Percentiles rank a stretch among this genome's conserved stretches.
phyloP scores from a whole-genome alignment of 1,140 invertebrate species.

The Bombyx mori region DNA sequence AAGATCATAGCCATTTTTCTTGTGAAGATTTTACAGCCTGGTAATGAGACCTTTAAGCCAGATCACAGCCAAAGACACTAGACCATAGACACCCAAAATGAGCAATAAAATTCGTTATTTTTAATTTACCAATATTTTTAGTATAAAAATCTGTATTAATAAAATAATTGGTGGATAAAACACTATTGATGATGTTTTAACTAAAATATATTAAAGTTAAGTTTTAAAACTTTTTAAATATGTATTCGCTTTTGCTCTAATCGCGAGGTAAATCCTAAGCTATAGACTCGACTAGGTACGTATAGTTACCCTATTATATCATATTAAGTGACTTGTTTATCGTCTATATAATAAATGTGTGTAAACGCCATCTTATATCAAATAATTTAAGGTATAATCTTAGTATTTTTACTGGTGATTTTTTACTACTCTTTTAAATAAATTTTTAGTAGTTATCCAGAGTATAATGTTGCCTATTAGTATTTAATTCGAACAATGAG shows the following conservation, averaged over 20 bases:
- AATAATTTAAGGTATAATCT: constrained; percentile 21
- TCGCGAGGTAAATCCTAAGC: not conserved
- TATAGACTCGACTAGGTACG: constrained; percentile 3
- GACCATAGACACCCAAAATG: too few relatives aligned
- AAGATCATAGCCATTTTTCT: too few relatives aligned
- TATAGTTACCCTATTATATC: constrained; percentile 11
- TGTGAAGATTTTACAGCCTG: too few relatives aligned
- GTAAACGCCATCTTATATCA: constrained; percentile 2
- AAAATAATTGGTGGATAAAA: too few relatives aligned
- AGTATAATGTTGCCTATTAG: not conserved
- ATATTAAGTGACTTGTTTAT: constrained; percentile 1
- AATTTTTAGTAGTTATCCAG: not conserved
- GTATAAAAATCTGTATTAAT: too few relatives aligned
- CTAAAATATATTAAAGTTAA: not conserved
- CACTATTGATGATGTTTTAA: not conserved
- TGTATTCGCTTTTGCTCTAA: not conserved
- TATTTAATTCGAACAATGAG: too few relatives aligned
- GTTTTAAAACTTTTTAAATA: too few relatives aligned
- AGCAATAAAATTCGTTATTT: too few relatives aligned
- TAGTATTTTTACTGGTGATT: constrained; percentile 40
- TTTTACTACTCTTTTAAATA: constrained; percentile 3
- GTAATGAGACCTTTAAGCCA: too few relatives aligned
- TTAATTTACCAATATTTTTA: too few relatives aligned
- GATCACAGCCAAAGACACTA: too few relatives aligned
- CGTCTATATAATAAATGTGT: too few relatives aligned